Evolutionary conservation across 37 sponge, comb jelly and placozoan species (phyloP).

Genomic region (Chondrilla cf. caribensis): DNA sequence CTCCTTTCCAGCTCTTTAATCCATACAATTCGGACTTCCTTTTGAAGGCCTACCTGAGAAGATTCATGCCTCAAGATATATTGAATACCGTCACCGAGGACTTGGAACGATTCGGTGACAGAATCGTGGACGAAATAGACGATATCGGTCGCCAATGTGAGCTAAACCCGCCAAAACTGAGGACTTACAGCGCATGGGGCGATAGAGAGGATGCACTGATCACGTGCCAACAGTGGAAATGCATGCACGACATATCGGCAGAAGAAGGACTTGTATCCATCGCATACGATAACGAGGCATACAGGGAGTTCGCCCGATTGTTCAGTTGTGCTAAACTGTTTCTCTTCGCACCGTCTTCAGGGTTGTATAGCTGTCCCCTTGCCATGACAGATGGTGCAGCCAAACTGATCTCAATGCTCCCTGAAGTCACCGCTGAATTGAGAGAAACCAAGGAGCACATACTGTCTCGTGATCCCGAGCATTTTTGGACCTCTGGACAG

Average conservation of each 20-base stretch:
- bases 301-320: conserved; percentile 30
- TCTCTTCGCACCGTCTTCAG: conserved; percentile 83
- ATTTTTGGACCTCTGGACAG: conserved; percentile 98
- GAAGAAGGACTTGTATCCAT: conserved; percentile 86
- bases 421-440: conserved; percentile 2
- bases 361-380: conserved; percentile 94
- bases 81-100: conserved; percentile 15
- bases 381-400: conserved; percentile 99
- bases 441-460: conserved; percentile 46
- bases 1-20: conserved; percentile 48
- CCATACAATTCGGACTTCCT: conserved; percentile 52
- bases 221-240: conserved; percentile 76
- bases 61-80: conserved; percentile 41
- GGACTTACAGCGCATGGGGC: conserved; percentile 81
- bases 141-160: conserved; percentile 70
- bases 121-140: conserved; percentile 68
- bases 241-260: conserved; percentile 75
- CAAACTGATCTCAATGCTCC: conserved; percentile 52
- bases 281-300: conserved; percentile 51
- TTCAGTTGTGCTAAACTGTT: conserved; percentile 73
- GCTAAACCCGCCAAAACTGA: conserved; percentile 63
- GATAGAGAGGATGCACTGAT: conserved; percentile 68
- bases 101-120: conserved; percentile 62
- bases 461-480: conserved; percentile 50
- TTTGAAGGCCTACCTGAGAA: conserved; percentile 34